phyloP scores from a whole-genome alignment of 2,888 invertebrate genomes.

The Apamea sordens region DNA sequence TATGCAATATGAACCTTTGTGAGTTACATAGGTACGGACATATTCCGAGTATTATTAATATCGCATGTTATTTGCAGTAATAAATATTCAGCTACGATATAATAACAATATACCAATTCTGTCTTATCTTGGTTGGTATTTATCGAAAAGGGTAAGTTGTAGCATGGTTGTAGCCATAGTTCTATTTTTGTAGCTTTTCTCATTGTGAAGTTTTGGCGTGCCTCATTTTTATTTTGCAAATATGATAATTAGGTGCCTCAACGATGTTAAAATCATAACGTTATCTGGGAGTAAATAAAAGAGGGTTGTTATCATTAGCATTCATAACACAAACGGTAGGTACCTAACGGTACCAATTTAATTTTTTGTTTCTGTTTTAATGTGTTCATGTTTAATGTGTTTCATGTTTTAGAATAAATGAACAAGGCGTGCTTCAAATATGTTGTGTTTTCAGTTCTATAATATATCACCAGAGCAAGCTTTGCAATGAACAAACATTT shows the following conservation, averaged over 20 bases:
- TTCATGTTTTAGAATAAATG: not conserved
- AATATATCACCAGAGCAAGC: slow-evolving; percentile 7
- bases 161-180: not conserved
- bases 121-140: too few species aligned
- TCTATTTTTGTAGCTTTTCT: not conserved
- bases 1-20: not conserved
- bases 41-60: not conserved
- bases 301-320: not conserved
- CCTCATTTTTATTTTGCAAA: not conserved
- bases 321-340: not conserved
- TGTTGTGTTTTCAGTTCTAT: not conserved
- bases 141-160: not conserved
- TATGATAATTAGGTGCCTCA: not conserved
- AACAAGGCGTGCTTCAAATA: slow-evolving; percentile 2
- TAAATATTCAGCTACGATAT: not conserved
- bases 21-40: not conserved
- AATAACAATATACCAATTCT: not conserved
- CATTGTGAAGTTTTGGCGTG: not conserved
- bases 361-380: slow-evolving; percentile 10
- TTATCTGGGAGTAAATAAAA: not conserved
- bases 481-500: slow-evolving; percentile 3
- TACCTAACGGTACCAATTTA: too few species aligned
- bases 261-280: not conserved
- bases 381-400: not conserved
- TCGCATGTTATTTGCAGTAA: not conserved